Conservation (phyloP, 2,888 invertebrate genomes). For the Nymphalis c-album region DNA sequence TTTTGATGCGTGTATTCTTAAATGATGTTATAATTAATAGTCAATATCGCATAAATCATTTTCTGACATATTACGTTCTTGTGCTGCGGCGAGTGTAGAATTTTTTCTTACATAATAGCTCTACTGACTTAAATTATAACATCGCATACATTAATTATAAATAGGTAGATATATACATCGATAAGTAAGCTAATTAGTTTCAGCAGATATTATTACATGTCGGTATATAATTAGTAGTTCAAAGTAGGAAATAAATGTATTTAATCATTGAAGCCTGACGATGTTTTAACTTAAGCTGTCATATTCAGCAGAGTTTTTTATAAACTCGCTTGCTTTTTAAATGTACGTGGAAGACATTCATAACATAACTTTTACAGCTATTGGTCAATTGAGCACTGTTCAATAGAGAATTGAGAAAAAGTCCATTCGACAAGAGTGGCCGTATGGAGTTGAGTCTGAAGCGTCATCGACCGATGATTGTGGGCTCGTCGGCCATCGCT, state of each 20-base stretch:
- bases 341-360: conserved; percentile 66
- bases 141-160: neutral
- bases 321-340: conserved; percentile 14
- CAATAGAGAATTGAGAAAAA: conserved; percentile 67
- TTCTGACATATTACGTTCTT: no score
- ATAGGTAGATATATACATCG: neutral
- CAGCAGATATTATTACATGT: no score
- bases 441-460: conserved; percentile 49
- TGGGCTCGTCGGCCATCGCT: conserved; percentile 92
- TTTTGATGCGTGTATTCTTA: no score
- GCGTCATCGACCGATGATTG: conserved; percentile 87
- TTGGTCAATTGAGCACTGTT: conserved; percentile 79
- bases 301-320: neutral
- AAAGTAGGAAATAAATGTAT: neutral
- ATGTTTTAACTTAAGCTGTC: neutral
- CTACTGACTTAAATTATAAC: conserved; percentile 1
- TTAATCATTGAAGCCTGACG: neutral
- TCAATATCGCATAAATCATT: no score
- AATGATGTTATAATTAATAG: no score
- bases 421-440: conserved; percentile 51
- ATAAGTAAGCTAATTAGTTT: neutral
- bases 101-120: no score
- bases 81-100: no score
- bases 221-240: no score
- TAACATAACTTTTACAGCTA: conserved; percentile 59